Evolutionary conservation across 2,113 vertebrate genomes (phyloP), one percentile per base, ranked within the genome.

Genomic region (Lathamus discolor): DNA sequence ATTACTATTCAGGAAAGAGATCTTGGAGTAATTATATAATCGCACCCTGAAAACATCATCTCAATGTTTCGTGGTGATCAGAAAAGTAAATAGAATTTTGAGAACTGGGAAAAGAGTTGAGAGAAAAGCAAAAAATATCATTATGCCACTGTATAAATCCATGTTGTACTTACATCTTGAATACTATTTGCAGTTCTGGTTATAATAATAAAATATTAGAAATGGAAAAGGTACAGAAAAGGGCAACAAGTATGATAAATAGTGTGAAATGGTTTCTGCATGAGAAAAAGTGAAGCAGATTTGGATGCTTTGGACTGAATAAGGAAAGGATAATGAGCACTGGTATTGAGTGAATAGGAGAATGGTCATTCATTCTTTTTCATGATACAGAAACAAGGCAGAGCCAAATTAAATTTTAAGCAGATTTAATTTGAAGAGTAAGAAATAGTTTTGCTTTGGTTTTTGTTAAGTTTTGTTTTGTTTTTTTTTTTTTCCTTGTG

Each of bases 171-270:
- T 66, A 64, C 25, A 75, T 84, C 69, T 64, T 86, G 69, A 91
- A 86, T 22, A n/a, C 14, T 91, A 55, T 86, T 92, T 94, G 37
- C 52, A 75, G 29, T 84, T 94, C 73, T 91, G 55, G 83, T 93
- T 93, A 86, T 93, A 93, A 75, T 55, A 94, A 86, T 86, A 92
- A 91, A 96, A 80, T 82, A 93, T 84, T 93, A 95, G 73, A 78
- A 61, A 86, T 82, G 35, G 61, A 86, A 93, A 93, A 95, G 46
- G 76, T 88, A 86, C 29, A 64, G 92, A 91, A 94, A 95, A 93
- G 94, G 86, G 66, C 91, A 95, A 89, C 57, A 79, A 82, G 48
- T 78, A 78, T 78, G 77, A 95, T 70, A 96, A 94, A 95, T 55
- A 84, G 24, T 37, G 52, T 78, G 61, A 96, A 93, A 93, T 61